Conservation (phyloP, 2,888 invertebrate genomes). For the Rhamphomyia laevipes region DNA sequence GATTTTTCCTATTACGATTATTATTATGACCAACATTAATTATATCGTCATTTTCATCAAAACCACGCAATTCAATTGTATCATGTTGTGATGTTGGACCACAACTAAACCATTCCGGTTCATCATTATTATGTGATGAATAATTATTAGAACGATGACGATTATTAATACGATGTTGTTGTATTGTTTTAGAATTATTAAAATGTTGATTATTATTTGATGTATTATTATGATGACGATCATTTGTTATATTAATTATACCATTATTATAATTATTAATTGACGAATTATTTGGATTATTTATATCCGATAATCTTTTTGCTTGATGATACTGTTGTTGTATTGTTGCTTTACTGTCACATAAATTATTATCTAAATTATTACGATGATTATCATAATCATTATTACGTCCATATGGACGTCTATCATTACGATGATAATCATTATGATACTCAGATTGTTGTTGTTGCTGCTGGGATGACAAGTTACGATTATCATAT, state of each 20-base stretch:
- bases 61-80: constrained; percentile 86
- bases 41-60: constrained; percentile 47
- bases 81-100: constrained; percentile 86
- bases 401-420: constrained; percentile 44
- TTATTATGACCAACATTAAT: constrained; percentile 9
- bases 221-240: constrained; percentile 9
- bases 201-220: constrained; percentile 12
- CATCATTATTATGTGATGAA: constrained; percentile 48
- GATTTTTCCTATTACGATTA: not conserved
- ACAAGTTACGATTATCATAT: constrained; percentile 10
- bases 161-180: constrained; percentile 12
- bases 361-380: constrained; percentile 17
- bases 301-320: too few species aligned
- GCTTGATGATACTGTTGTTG: not conserved
- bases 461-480: constrained; percentile 15
- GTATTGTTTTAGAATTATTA: constrained; percentile 35
- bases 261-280: too few species aligned
- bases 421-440: constrained; percentile 39
- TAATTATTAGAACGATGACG: constrained; percentile 20
- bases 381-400: constrained; percentile 23
- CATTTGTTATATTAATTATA: too few species aligned
- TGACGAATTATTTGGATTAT: too few species aligned
- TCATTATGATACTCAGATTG: constrained; percentile 14
- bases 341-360: constrained; percentile 8
- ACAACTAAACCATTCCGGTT: constrained; percentile 85